Base-by-base conservation (phyloP, 2,797 vertebrate genomes). In the Meriones psammophilus region DNA sequence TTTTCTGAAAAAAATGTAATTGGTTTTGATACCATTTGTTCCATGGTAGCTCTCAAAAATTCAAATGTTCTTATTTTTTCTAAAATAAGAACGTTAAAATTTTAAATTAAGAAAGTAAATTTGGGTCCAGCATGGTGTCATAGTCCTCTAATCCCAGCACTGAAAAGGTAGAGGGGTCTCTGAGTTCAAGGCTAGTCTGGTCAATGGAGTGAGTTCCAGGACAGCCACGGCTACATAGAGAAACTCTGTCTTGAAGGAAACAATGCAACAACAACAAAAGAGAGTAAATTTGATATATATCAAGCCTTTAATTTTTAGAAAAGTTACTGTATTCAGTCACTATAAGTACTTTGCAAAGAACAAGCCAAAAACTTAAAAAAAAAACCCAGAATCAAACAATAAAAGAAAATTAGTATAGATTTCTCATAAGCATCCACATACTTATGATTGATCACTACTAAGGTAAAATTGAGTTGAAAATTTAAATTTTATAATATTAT, bases 391-490 rank as follows among this genome's bases (percentile, higher is more conserved):
- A 68, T 88, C 8, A 86, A 88, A 84, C 5, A 68, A 88, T 50
- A 68, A 78, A 73, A 9, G 20, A 6, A 71, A 66, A 64, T 78
- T 78, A 36, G 2, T 10, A 1, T 73, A 46, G 46, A 87, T 79
- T 79, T 94, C 42, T 71, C n/a, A 28, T 60, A 36, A 87, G 30
- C 4, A 79, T 42, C 36, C 66, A 73, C 3, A 76, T 92, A n/a
- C 64, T 91, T 85, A 3, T 8, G 46, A 50, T 1, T 50, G 9
- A 50, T 12, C 74, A 91, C 30, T 86, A 33, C 0, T 15, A 80
- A 93, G 22, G 20, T 80, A 88, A 96, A 88, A 81, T 46, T 71
- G 8, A 14, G 58, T 68, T 88, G 46, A 90, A 89, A 96, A 74
- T 39, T 80, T 58, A 90, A 91, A 60, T 20, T 24, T 79, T 56